A percentile compares a stretch with the other conserved stretches of the same genome.
These are phyloP conservation scores for Globodera ellingtonae DNA, from an alignment of 1,140 invertebrate species.

Conservation along the genomic window DNA sequence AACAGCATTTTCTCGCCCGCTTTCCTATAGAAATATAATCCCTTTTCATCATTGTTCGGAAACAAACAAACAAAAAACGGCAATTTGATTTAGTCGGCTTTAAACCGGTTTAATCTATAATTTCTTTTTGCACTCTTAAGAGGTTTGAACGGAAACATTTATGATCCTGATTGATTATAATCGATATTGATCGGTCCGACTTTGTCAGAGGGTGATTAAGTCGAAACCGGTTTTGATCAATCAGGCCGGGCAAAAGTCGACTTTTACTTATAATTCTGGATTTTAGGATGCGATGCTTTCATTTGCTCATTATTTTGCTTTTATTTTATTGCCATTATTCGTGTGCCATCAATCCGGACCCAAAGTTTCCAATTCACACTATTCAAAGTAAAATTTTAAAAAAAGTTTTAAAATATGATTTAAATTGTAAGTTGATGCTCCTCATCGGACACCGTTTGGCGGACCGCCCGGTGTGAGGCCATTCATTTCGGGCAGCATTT, in stretches of 20 bases:
- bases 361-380: slow-evolving; percentile 28
- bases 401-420: too few relatives aligned
- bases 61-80: too few relatives aligned
- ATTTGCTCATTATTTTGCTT: background rate
- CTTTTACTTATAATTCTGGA: background rate
- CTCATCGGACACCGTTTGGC: slow-evolving; percentile 7
- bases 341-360: slow-evolving; percentile 15
- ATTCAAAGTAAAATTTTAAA: slow-evolving; percentile 22
- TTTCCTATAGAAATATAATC: background rate
- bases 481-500: slow-evolving; percentile 17
- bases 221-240: too few relatives aligned
- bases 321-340: slow-evolving; percentile 11
- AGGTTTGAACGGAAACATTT: too few relatives aligned
- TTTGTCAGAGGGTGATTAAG: too few relatives aligned
- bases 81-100: too few relatives aligned
- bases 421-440: slow-evolving; percentile 18
- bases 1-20: background rate
- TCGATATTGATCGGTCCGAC: too few relatives aligned
- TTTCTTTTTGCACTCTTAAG: too few relatives aligned
- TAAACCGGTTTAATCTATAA: too few relatives aligned
- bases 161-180: too few relatives aligned
- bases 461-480: slow-evolving; percentile 20
- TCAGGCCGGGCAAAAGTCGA: too few relatives aligned
- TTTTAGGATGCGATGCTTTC: slow-evolving; percentile 9
- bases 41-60: too few relatives aligned